A percentile compares a stretch with the other conserved stretches of the same genome.
phyloP scores from a whole-genome alignment of 64 coral and sea anemone genomes.

The Montipora foliosa region DNA sequence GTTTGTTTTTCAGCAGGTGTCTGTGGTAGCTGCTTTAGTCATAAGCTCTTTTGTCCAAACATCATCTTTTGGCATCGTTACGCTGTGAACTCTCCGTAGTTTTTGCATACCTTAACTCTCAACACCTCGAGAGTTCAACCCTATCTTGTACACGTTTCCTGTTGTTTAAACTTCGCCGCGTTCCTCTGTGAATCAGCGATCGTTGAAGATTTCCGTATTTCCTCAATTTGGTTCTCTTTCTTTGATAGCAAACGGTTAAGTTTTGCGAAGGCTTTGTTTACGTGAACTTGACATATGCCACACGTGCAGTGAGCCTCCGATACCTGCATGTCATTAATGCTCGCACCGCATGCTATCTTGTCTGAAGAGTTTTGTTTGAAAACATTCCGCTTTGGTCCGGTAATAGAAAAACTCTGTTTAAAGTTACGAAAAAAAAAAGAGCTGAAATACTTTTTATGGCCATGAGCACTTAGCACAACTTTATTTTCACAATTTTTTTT shows the following conservation, averaged over 20 bases:
- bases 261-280: slow-evolving; percentile 22
- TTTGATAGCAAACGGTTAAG: background rate
- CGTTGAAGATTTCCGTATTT: background rate
- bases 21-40: background rate
- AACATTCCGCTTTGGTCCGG: slow-evolving; percentile 7
- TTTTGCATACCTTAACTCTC: background rate
- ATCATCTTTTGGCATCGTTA: background rate
- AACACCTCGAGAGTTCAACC: background rate
- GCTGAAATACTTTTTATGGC: background rate
- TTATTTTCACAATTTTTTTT: background rate
- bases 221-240: background rate
- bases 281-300: slow-evolving; percentile 9
- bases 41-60: background rate
- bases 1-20: slow-evolving; percentile 11
- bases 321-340: slow-evolving; percentile 45
- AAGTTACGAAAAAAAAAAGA: background rate
- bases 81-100: background rate
- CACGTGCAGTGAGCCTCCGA: background rate
- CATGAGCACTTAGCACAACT: background rate
- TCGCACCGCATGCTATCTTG: slow-evolving; percentile 24
- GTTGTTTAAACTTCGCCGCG: background rate
- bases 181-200: background rate
- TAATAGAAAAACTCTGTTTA: slow-evolving; percentile 1
- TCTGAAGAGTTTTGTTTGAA: slow-evolving; percentile 38
- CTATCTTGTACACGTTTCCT: too few relatives aligned